Base-by-base conservation (phyloP, 2,797 vertebrate genomes). In the Megalops cyprinoides region DNA sequence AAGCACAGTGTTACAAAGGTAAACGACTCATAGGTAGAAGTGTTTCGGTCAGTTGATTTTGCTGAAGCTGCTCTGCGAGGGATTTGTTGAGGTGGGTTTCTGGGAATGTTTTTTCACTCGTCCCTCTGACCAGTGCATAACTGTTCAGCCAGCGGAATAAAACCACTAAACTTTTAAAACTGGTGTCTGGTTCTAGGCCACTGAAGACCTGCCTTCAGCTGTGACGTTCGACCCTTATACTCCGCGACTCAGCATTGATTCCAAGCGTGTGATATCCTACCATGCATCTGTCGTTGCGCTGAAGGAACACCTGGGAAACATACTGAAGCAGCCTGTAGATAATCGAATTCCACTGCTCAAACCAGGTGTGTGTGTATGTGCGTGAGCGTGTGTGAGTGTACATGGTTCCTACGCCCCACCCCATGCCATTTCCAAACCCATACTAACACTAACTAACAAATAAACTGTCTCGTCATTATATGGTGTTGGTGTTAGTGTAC, bases 171-270 rank as follows among this genome's bases (percentile, higher is more conserved):
- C 25, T 10, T 69, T 67, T 28, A 39, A 14, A 20, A 12, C 49
- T 69, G 28, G 49, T 79, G 10, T 71, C 37, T n/a, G 80, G 14
- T 14, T 58, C 31, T 73, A 95, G 94, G 76, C 80, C 7, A 89
- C 89, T 34, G 84, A 89, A 48, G 82, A 87, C 78, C 77, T 94
- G 62, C 95, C 95, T 3, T 34, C 48, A 18, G 87, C 85, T 1
- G 85, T 82, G 0, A 84, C 2, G n/a, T 91, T 90, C 85, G 92
- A 94, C 0, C 93, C 93, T 0, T 82, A 88, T 65, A 3, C 55
- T 1, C 94, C 95, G 46, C 90, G 87, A n/a, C 51, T 94, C 81
- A 91, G 1, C 80, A 67, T 94, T 80, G 91, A 94, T 82, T 86
- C 91, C 28, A 93, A 91, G 76, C 87, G 81, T 9, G 71, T 93